A percentile compares a stretch with the other conserved stretches of the same genome.
Evolutionary conservation across 2,888 invertebrate genomes (phyloP).

Genomic region (Corythucha ciliata): DNA sequence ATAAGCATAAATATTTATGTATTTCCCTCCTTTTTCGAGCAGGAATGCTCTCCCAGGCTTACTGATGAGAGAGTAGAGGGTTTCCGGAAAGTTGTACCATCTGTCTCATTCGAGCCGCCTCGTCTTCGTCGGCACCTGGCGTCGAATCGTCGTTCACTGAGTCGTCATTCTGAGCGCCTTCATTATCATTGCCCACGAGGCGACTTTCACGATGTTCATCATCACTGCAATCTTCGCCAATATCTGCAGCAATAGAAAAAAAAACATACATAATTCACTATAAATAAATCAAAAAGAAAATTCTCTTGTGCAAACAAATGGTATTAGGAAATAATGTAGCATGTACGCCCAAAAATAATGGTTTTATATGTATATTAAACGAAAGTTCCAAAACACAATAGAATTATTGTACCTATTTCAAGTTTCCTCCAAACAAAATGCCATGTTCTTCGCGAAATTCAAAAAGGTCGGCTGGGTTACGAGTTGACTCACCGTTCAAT

Average conservation of each 20-base stretch:
- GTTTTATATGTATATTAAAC: too few species aligned
- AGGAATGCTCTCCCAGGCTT: conserved; percentile 16
- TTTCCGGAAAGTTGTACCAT: conserved; percentile 29
- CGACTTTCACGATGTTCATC: conserved; percentile 21
- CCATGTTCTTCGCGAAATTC: too few species aligned
- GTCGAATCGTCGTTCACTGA: conserved; percentile 19
- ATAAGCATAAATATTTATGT: neutral
- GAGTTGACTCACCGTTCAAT: too few species aligned
- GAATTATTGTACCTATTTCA: too few species aligned
- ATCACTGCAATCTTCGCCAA: conserved; percentile 27
- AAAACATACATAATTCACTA: too few species aligned
- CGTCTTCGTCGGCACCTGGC: conserved; percentile 26
- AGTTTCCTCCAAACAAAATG: too few species aligned
- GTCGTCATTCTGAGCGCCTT: conserved; percentile 24
- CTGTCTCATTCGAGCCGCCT: conserved; percentile 28
- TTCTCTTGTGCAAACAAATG: too few species aligned
- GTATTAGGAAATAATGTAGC: too few species aligned
- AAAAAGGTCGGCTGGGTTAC: too few species aligned
- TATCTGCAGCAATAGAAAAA: conserved; percentile 24
- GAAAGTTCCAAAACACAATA: too few species aligned
- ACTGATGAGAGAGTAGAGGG: conserved; percentile 31
- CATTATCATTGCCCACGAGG: conserved; percentile 16
- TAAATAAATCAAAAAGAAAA: too few species aligned
- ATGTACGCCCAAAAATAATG: too few species aligned
- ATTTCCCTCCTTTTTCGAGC: neutral